Percentiles rank a stretch among this genome's conserved stretches.
These are phyloP conservation scores for Eilema sororculum DNA, from an alignment of 2,888 invertebrate genomes.

Conservation along the genomic window DNA sequence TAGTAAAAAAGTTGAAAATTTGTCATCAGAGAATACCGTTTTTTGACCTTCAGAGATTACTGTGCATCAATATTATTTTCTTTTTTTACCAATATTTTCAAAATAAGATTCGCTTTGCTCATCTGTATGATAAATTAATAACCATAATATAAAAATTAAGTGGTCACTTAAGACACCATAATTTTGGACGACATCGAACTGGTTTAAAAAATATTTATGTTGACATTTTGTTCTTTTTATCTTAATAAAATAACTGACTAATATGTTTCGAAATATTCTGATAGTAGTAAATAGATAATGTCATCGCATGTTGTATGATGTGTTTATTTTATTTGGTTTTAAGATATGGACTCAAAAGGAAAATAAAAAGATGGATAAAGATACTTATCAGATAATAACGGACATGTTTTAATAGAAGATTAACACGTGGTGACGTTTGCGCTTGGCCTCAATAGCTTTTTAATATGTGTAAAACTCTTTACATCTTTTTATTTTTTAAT, in stretches of 20 bases:
- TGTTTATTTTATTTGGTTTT: conserved; percentile 9
- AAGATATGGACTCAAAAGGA: conserved; percentile 35
- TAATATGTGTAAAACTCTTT: neutral
- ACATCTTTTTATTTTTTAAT: neutral
- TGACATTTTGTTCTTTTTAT: neutral
- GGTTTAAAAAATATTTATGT: neutral
- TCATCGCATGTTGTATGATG: neutral
- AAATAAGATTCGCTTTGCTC: too few species aligned
- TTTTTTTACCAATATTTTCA: too few species aligned
- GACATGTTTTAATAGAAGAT: conserved; percentile 39
- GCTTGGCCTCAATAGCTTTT: conserved; percentile 2
- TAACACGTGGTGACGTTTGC: conserved; percentile 5
- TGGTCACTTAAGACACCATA: neutral
- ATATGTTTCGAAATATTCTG: neutral
- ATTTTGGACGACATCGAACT: neutral
- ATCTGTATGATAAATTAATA: too few species aligned
- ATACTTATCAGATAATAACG: conserved; percentile 37
- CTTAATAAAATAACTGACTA: neutral
- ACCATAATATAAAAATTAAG: neutral
- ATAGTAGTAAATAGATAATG: neutral
- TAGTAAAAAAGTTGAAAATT: too few species aligned
- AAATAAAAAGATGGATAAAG: conserved; percentile 32
- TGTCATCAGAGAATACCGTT: too few species aligned
- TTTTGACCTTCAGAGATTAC: too few species aligned
- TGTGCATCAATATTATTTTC: too few species aligned